These are phyloP conservation scores for Daboia siamensis DNA, from an alignment of 2,113 vertebrate species.

Conservation along the genomic window DNA sequence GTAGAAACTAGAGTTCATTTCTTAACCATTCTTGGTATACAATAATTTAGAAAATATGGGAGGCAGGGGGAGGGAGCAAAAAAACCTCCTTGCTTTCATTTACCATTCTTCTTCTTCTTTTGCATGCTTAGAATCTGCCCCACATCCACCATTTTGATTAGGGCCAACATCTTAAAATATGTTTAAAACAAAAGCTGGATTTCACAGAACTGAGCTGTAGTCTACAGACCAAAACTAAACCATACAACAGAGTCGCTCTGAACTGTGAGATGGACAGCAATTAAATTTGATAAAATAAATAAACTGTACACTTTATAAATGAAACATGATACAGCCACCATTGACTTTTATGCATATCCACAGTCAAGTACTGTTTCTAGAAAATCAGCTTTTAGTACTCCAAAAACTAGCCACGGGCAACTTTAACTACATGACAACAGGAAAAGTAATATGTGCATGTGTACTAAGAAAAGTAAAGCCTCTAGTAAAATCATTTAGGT, in stretches of 20 bases:
- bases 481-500: background rate
- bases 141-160: background rate
- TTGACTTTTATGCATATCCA: background rate
- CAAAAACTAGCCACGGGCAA: background rate
- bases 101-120: background rate
- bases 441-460: background rate
- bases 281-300: background rate
- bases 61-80: background rate
- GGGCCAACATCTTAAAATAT: background rate
- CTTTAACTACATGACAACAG: background rate
- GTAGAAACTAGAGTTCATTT: background rate
- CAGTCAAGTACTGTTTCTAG: background rate
- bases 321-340: background rate
- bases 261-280: background rate
- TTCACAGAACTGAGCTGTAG: background rate
- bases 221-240: background rate
- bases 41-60: slow-evolving; percentile 5
- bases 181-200: background rate
- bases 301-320: background rate
- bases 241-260: background rate
- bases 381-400: background rate
- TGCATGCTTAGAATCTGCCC: background rate
- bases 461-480: background rate
- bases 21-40: slow-evolving; percentile 6
- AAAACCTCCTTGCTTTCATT: background rate